A percentile compares a stretch with the other conserved stretches of the same genome.
These are phyloP conservation scores for Labeo calbasu DNA, from an alignment of 2,797 vertebrate species.

Conservation along the genomic window DNA sequence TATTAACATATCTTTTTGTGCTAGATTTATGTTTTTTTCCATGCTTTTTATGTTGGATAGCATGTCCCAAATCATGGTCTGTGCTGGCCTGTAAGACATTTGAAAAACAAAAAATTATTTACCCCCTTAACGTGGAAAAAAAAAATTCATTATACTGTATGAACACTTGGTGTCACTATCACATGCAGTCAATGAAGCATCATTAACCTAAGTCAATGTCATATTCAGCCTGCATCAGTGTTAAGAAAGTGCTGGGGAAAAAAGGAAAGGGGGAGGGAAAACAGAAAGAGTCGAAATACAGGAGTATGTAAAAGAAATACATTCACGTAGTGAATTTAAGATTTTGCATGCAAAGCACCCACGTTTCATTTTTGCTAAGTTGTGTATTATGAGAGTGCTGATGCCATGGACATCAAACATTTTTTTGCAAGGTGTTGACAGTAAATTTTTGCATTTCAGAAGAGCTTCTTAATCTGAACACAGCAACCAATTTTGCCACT, in stretches of 20 bases:
- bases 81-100: background rate
- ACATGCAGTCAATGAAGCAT: background rate
- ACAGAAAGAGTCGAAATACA: background rate
- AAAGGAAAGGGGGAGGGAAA: background rate
- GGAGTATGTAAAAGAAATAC: background rate
- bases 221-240: background rate
- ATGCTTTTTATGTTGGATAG: background rate
- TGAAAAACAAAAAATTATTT: background rate
- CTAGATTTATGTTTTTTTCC: background rate
- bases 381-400: background rate
- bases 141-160: background rate
- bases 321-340: background rate
- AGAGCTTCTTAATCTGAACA: background rate
- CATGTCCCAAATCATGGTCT: background rate
- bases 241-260: background rate
- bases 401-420: background rate
- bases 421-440: background rate
- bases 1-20: background rate
- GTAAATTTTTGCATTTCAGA: background rate
- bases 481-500: background rate
- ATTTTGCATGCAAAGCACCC: background rate
- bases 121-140: background rate
- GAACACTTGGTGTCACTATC: slow-evolving; percentile 5
- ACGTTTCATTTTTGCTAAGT: background rate
- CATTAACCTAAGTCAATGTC: background rate